Percentiles rank a stretch among this genome's conserved stretches.
These are phyloP conservation scores for Amphiprion ocellaris DNA, from an alignment of 2,113 vertebrate species.

Conservation along the genomic window DNA sequence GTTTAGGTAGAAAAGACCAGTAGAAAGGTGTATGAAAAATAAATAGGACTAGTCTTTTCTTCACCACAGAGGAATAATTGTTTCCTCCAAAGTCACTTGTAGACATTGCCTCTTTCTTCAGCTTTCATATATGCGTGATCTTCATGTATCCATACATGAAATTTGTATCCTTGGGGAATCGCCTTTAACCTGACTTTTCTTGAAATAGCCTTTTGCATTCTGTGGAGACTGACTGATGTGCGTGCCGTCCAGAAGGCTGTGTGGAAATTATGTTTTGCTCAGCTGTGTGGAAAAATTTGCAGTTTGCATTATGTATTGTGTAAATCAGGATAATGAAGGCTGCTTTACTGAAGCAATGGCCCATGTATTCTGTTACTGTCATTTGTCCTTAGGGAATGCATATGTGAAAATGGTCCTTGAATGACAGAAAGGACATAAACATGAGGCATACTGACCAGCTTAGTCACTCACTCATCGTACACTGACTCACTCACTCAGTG, in stretches of 20 bases:
- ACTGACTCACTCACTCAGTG: constrained; percentile 5
- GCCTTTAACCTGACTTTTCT: constrained; percentile 41
- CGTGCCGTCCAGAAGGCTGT: constrained; percentile 5
- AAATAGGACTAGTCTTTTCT: neutral
- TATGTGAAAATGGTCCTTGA: constrained; percentile 7
- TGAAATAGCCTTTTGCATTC: constrained; percentile 27
- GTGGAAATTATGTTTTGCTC: constrained; percentile 19
- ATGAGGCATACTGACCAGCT: constrained; percentile 17
- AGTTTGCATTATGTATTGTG: constrained; percentile 38
- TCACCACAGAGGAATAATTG: neutral
- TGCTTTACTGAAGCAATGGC: neutral
- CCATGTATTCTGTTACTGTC: constrained; percentile 21
- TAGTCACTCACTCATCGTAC: constrained; percentile 13
- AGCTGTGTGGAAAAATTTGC: constrained; percentile 29
- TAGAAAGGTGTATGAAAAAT: neutral
- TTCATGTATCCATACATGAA: constrained; percentile 19
- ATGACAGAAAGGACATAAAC: constrained; percentile 23
- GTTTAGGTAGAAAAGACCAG: neutral
- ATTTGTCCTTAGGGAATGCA: constrained; percentile 16
- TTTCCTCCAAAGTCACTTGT: neutral
- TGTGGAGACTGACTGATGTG: constrained; percentile 18
- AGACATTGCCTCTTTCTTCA: neutral
- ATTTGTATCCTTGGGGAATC: constrained; percentile 12
- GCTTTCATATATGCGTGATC: constrained; percentile 29
- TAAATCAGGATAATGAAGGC: constrained; percentile 11